Base-by-base conservation (phyloP, 2,888 invertebrate species). In the Dynastes hyllus region DNA sequence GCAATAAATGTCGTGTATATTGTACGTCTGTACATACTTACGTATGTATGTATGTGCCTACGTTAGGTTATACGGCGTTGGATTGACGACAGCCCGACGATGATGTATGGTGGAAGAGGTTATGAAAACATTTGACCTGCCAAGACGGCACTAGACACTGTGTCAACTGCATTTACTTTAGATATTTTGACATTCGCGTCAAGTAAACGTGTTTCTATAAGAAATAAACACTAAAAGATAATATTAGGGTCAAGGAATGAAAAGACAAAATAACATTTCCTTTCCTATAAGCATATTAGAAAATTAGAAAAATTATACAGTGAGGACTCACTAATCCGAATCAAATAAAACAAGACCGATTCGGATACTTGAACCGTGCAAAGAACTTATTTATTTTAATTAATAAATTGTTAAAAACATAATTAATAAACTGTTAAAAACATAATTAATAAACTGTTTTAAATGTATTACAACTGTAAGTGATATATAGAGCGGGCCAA, bases 1-100 rank as follows among this genome's bases (percentile, higher is more conserved):
- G 73, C 73, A 75, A 75, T 75, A 75, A 75, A 75, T 27, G 73
- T 75, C 61, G 61, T 61, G 4, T 45, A 37, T 58, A 58, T 58
- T 45, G 11, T 37, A 53, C n/a, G 16, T 53, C 13, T 53, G 16
- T 53, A 53, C 53, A 13, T 51, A 9, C 51, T 5, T 53, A 53
- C n/a, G 53, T 53, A 53, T 11, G 32, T 3, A 32, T 32, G 32
- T 45, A 45, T 45, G 45, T 45, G 45, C 45, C 11, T 45, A 8
- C 45, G 45, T 45, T 45, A 45, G 45, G 45, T 11, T 45, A 37
- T 37, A 45, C 45, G 45, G 45, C 45, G 45, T 22, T 51, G 69
- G 69, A 27, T 69, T 69, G 69, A 69, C 45, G 73, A 37, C n/a
- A 55, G 71, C 58, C 45, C 45, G 11, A 11, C 11, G 45, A 45